Evolutionary conservation across 37 sponge, comb jelly and placozoan species (phyloP), one percentile per base, ranked within the genome.

Genomic region (Beroe forskalii): DNA sequence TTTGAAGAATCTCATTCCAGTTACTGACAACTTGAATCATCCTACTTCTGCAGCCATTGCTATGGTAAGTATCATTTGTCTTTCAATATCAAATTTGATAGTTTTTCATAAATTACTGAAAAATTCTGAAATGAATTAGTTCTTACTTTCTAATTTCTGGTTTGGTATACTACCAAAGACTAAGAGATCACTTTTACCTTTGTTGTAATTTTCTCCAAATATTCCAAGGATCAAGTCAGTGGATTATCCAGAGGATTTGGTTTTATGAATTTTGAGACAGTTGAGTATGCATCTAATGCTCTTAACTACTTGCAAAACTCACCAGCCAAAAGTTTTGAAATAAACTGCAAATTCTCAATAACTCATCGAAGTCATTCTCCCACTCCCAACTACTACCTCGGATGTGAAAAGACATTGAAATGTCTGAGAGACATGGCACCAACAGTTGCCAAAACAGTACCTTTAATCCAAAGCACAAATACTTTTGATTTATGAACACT

Each of bases 211-310:
- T n/a, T n/a, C n/a, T n/a, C n/a, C n/a, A n/a, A n/a, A n/a, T n/a
- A n/a, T n/a, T n/a, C n/a, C n/a, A n/a, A 69, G 72, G 72, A 69
- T 37, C 28, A 33, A 32, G 19, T 35, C 19, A 69, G 72, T 35
- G 72, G 72, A 2, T 32, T 69, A 36, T 69, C 72, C 27, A 69
- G 32, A 69, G 38, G 72, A 35, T 69, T 69, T 69, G 72, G 72
- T 4, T 69, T 69, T 17, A 31, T 69, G 35, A 69, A 69, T 37
- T 69, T 32, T 37, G 32, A 28, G 4, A 32, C 36, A 3, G 39
- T 32, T 14, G 72, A 69, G 32, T 14, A 69, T 36, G 72, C 72
- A 32, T 33, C 35, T 19, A 32, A 33, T 36, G 72, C 72, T 20
- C 38, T 69, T 14, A 69, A 36, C 72, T 69, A 32, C 32, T 32